These are phyloP conservation scores for Perca fluviatilis DNA, from an alignment of 2,113 vertebrate species.

Conservation along the genomic window DNA sequence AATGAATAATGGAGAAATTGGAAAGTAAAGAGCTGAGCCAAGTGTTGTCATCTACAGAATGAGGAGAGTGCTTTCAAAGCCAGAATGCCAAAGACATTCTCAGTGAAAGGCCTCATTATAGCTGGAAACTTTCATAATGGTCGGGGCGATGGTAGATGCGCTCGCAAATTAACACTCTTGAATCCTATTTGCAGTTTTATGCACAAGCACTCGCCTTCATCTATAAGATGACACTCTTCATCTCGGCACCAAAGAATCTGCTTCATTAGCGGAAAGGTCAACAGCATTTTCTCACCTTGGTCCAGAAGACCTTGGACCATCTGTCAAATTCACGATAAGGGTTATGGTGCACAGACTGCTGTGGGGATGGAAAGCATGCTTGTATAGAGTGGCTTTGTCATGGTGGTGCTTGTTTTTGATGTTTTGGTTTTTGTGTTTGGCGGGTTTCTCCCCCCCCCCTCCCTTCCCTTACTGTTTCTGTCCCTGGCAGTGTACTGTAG, in stretches of 20 bases:
- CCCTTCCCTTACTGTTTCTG: no score
- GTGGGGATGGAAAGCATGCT: background rate
- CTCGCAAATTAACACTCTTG: conserved; percentile 7
- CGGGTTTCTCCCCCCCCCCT: no score
- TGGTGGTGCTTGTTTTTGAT: no score
- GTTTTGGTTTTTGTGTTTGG: no score
- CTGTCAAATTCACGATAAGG: conserved; percentile 56
- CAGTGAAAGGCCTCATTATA: conserved; percentile 30
- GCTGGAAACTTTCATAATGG: conserved; percentile 19
- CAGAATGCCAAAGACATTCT: conserved; percentile 12
- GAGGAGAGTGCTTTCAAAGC: conserved; percentile 22
- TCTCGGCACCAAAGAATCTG: conserved; percentile 14
- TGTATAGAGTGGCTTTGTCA: background rate
- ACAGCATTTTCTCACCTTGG: conserved; percentile 41
- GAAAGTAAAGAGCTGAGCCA: conserved; percentile 3
- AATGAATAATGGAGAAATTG: conserved; percentile 11
- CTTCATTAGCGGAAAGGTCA: conserved; percentile 48
- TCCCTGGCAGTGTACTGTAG: no score
- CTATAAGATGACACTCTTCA: conserved; percentile 35
- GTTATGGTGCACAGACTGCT: conserved; percentile 35
- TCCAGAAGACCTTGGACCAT: conserved; percentile 38
- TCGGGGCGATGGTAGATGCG: background rate
- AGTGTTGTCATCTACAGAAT: conserved; percentile 20
- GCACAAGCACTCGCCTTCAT: conserved; percentile 31
- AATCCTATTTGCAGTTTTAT: conserved; percentile 36